Evolutionary conservation across 2,797 vertebrate species (phyloP), one percentile per base, ranked within the genome.

Genomic region (Protonibea diacanthus): DNA sequence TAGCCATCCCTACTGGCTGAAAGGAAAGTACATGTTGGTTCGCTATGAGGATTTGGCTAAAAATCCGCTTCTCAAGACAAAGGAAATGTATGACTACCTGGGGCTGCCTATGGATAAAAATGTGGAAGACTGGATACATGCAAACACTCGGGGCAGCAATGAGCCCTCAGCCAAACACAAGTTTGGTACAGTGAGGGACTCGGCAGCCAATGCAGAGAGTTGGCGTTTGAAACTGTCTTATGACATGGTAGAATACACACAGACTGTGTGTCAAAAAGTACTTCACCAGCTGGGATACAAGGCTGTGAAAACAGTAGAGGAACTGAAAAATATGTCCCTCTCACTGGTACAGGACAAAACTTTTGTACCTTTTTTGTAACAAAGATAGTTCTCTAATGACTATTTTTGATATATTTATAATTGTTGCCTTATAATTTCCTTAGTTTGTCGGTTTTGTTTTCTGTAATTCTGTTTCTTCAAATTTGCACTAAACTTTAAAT

Each of bases 11-110:
- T 78, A 91, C 0, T 99, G 97, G 97, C 96, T 98, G 68, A 98
- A 97, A 89, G 97, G 97, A 85, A 97, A 96, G 85, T 99, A 99
- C 93, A 98, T 99, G 97, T 78, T 99, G 87, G 95, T 99, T 82
- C 95, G 98, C 71, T 99, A 99, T 0, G 98, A 99, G 94, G 97
- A 99, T 89, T 92, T 99, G 92, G 97, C 97, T 12, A 89, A 96
- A 82, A 97, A 96, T 81, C 97, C 97, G 14, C 95, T 97, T 84
- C 95, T 94, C 82, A 99, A 98, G 93, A 97, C 97, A 0, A 96
- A 95, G 92, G 97, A 99, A 94, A 97, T 98, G 82, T 99, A 98
- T 0, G 95, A 96, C 52, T 98, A 95, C 89, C 93, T 98, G 84
- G 97, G 97, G 21, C 95, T 98, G 87, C 92, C 96, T 27, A 56